Base-by-base conservation (phyloP, 2,797 vertebrate species). In the Gymnodraco acuticeps region DNA sequence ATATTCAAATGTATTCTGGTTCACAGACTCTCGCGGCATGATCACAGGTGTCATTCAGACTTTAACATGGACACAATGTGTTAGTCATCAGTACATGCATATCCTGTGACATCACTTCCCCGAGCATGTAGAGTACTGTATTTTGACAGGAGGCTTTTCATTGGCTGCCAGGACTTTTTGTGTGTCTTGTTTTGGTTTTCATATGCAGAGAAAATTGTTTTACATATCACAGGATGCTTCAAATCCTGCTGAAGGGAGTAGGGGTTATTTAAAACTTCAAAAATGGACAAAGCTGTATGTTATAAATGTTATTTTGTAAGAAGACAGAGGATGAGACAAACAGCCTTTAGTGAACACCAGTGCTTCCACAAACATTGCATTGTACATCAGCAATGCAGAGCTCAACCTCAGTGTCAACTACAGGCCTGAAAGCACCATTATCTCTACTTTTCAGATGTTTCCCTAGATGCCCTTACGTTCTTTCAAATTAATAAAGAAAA, bases 61-160 rank as follows among this genome's bases (percentile, higher is more conserved):
- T 73, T 80, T 77, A 81, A 76, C 70, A 83, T 86, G 27, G n/a
- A 70, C 80, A 43, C 90, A 92, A 91, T 90, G 79, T 92, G 91
- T 90, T 93, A 88, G 84, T 85, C 85, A 93, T 94, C 90, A 89
- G 78, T 58, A 51, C 88, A 89, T 92, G 76, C 89, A 85, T 79
- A 73, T 88, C 82, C 78, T 64, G 82, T 93, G 91, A 94, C 92
- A 89, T 94, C 92, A 94, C 88, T 87, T 90, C 83, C 84, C 80
- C 23, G 14, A 81, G 80, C 84, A 60, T 85, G 77, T 77, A 79
- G 70, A 83, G 70, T 20, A 42, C 73, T 82, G 41, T 87, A 86
- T 92, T 94, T 87, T 93, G 89, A 92, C 88, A 91, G 73, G 84
- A 81, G 53, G 46, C 82, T 86, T 91, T 92, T 88, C 79, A 91